Evolutionary conservation across 2,797 vertebrate genomes (phyloP), one percentile per base, ranked within the genome.

Genomic region (Schizothorax lantsangensis): DNA sequence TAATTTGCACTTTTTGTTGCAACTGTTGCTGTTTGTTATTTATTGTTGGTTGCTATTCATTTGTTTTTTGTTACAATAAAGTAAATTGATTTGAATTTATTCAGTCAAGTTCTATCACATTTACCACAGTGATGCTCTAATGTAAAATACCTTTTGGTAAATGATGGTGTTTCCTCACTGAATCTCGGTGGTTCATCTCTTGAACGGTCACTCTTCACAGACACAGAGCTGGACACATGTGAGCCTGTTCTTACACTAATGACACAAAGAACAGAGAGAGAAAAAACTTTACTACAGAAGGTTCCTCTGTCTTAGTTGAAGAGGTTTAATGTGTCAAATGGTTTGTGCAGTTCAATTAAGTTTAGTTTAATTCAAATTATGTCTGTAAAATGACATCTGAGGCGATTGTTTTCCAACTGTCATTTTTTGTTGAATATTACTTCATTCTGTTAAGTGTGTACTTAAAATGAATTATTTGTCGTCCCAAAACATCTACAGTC

Each of bases 101-200:
- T 30, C 12, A 64, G n/a, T 30, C 2, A 64, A 30, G 10, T 64
- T 64, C n/a, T 64, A 64, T 30, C 26, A 64, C 5, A 64, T 64
- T 26, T 14, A 30, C 59, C 23, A 64, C 59, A 64, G 59, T 64
- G n/a, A 23, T 4, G 21, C 54, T 57, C 8, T 57, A 9, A 57
- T 23, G 21, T 57, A 30, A 66, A 15, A 66, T 66, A 66, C 62
- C 62, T 66, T 66, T 30, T 15, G 14, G 26, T 7, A 30, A 5
- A 5, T 62, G 62, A 30, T 33, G 62, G 6, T 30, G n/a, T 26
- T 64, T 64, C 14, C 5, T 66, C 62, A 33, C 26, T 30, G 12
- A 66, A 33, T 1, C 3, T 0, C 2, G 1, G 14, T 7, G 26
- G 6, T 1, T 0, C 0, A 1, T 0, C 6, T 33, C 0, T 66